Base-by-base conservation (phyloP, 1,140 invertebrate genomes). In the Heliconius himera region DNA sequence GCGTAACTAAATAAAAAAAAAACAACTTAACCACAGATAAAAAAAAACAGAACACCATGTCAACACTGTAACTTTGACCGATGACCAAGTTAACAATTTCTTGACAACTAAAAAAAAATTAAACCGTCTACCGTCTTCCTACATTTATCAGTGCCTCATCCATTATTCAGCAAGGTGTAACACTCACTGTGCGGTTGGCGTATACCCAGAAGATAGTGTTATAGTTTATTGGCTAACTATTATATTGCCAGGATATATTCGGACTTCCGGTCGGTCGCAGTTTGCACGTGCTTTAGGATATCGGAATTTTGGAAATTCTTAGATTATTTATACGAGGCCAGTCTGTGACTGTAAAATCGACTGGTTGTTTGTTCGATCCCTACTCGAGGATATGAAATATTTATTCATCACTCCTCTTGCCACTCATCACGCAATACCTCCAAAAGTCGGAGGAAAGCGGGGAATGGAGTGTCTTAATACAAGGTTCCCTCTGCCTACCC, bases 91-190 rank as follows among this genome's bases (percentile, higher is more conserved):
- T 49, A 70, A 33, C 18, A 41, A 70, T 70, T 38, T 33, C 74
- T 70, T 76, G 74, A 70, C 74, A 54, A 11, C 38, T 60, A 74
- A 71, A 79, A 79, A 66, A 66, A 66, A 66, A 3, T 29, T 29
- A 66, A 66, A 66, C 1, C 26, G 60, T 66, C 54, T 36, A 72
- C 38, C 70, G 74, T 76, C 72, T 80, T 72, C 79, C 77, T 73
- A 77, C 79, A 80, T 82, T 82, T 81, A 81, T 83, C 82, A 77
- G 78, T 49, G 78, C 54, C 79, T 81, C 80, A 83, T 85, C 78
- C 83, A 85, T 85, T 85, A 85, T 85, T 85, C 80, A 85, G 79
- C 76, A 81, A 85, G 78, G 70, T 83, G 79, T 80, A 78, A 77
- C 80, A 83, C 78, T 83, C 83, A 83, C 81, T 73, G 75, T 73